A percentile compares a stretch with the other conserved stretches of the same genome.
These are phyloP conservation scores for Coelopa frigida DNA, from an alignment of 1,140 invertebrate genomes.

Conservation along the genomic window DNA sequence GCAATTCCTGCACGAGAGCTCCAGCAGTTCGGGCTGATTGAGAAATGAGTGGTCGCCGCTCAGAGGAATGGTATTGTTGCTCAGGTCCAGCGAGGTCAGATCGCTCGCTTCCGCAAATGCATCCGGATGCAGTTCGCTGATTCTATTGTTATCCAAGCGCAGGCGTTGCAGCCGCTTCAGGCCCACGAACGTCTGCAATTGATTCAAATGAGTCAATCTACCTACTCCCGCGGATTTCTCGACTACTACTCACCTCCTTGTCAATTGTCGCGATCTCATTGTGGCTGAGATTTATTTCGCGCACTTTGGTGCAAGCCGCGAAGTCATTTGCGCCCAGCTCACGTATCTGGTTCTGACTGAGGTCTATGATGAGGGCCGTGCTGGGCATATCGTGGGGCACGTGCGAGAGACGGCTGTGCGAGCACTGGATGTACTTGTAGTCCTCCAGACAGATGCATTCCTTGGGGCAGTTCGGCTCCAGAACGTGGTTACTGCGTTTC, in stretches of 20 bases:
- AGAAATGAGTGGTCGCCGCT: slow-evolving; percentile 36
- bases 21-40: slow-evolving; percentile 28
- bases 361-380: slow-evolving; percentile 33
- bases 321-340: slow-evolving; percentile 33
- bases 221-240: background rate
- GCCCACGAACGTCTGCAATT: slow-evolving; percentile 27
- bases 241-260: slow-evolving; percentile 23
- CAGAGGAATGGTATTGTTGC: slow-evolving; percentile 47
- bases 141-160: slow-evolving; percentile 49
- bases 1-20: slow-evolving; percentile 37
- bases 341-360: slow-evolving; percentile 35
- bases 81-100: slow-evolving; percentile 47
- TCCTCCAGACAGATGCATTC: slow-evolving; percentile 32
- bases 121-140: slow-evolving; percentile 48
- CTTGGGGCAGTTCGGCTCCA: slow-evolving; percentile 37
- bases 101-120: slow-evolving; percentile 46
- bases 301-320: slow-evolving; percentile 30
- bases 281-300: slow-evolving; percentile 32
- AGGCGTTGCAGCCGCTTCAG: slow-evolving; percentile 25
- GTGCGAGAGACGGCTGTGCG: slow-evolving; percentile 26
- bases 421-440: slow-evolving; percentile 32
- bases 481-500: slow-evolving; percentile 33
- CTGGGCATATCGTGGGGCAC: slow-evolving; percentile 35
- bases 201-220: background rate
- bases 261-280: slow-evolving; percentile 32